phyloP scores from a whole-genome alignment of 1,140 invertebrate species.

The Callitettix versicolor region DNA sequence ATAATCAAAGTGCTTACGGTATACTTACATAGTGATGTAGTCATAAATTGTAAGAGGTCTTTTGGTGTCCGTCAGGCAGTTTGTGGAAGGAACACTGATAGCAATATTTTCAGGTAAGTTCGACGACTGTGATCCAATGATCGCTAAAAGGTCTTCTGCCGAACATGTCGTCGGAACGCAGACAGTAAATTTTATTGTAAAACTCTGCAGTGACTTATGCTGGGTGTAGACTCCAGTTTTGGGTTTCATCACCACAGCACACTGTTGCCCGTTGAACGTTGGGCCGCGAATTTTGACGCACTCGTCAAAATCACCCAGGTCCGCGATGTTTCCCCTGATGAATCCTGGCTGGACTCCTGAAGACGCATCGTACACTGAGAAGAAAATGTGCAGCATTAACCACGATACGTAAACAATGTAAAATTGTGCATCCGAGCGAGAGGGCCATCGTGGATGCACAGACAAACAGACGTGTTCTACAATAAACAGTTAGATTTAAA shows the following conservation, averaged over 20 bases:
- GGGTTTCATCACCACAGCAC: neutral
- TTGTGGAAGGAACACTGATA: neutral
- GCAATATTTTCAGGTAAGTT: neutral
- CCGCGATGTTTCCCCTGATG: neutral
- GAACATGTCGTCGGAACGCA: neutral
- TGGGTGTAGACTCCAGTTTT: neutral
- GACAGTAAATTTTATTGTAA: neutral
- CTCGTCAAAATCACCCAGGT: neutral
- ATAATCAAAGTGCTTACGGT: too few relatives aligned
- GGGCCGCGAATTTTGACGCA: neutral
- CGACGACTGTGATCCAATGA: neutral
- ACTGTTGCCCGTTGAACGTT: neutral
- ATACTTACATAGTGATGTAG: constrained; percentile 6
- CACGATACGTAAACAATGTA: too few relatives aligned
- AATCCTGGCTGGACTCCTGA: constrained; percentile 1
- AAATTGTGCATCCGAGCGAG: too few relatives aligned
- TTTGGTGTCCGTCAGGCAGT: neutral
- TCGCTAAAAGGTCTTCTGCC: neutral
- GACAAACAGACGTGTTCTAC: too few relatives aligned
- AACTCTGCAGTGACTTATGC: neutral
- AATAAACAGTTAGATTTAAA: too few relatives aligned
- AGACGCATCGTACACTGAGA: constrained; percentile 9
- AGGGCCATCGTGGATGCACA: too few relatives aligned
- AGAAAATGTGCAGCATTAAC: neutral
- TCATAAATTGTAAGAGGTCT: neutral